Evolutionary conservation across 2,888 invertebrate genomes (phyloP).

Genomic region (Lochmaea capreae): DNA sequence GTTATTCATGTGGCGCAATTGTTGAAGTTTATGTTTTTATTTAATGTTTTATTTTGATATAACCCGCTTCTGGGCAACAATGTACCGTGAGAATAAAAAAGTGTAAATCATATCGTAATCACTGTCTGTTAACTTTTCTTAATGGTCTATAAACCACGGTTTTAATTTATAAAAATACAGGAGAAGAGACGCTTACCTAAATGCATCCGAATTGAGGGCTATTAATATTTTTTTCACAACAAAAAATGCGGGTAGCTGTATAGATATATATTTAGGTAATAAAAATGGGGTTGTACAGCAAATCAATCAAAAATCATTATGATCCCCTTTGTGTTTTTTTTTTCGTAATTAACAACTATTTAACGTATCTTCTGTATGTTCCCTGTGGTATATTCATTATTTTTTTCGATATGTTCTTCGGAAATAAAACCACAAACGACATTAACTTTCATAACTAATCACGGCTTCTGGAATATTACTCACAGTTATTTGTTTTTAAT

Average conservation of each 20-base stretch:
- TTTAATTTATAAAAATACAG: slow-evolving; percentile 30
- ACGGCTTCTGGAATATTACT: background rate
- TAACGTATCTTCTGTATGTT: background rate
- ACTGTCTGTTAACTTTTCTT: slow-evolving; percentile 20
- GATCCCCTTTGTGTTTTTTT: background rate
- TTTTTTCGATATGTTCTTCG: no score
- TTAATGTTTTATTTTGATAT: slow-evolving; percentile 41
- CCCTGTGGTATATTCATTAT: no score
- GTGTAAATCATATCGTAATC: slow-evolving; percentile 31
- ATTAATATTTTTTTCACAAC: slow-evolving; percentile 10
- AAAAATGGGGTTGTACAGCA: background rate
- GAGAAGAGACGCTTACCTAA: slow-evolving; percentile 1
- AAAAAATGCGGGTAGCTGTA: background rate
- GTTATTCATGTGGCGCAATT: slow-evolving; percentile 33
- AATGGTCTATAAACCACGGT: slow-evolving; percentile 31
- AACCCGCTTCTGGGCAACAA: slow-evolving; percentile 30
- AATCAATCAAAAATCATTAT: background rate
- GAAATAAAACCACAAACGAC: no score
- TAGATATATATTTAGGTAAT: background rate
- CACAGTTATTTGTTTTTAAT: no score
- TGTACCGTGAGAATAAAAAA: slow-evolving; percentile 41
- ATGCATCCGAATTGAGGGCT: background rate
- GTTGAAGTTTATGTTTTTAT: slow-evolving; percentile 35
- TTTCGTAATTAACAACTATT: background rate
- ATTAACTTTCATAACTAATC: no score